Evolutionary conservation across 2,797 vertebrate species (phyloP), one percentile per base, ranked within the genome.

Genomic region (Xenops minutus): DNA sequence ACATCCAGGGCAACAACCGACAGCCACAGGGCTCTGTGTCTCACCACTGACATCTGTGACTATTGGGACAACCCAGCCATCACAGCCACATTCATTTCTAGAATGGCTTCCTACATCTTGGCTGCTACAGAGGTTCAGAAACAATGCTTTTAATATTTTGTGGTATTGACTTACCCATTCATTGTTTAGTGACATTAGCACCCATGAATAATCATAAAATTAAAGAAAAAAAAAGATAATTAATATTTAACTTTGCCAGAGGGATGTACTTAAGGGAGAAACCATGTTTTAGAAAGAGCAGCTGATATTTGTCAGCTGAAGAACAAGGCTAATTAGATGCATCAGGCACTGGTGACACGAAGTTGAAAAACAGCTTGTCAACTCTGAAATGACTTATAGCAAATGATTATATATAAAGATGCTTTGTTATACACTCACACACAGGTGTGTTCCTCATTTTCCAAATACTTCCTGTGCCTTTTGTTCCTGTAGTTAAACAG

Each of bases 201-300:
- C 72, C 96, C 93, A 75, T 68, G 89, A 97, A 97, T 96, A 97
- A 97, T 96, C 96, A 94, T 86, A 78, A 96, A 94, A 96, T 46
- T 17, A 23, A 32, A 19, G 78, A 96, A 93, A 96, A 89, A 95
- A 84, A 96, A 94, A 86, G 90, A 94, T 97, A 94, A 97, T 97
- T 97, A 96, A 96, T 96, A 97, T 96, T 98, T 97, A 97, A 97
- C 96, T 96, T 97, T 97, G 96, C 97, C 97, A 96, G 95, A 95
- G 93, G 95, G 96, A 97, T 91, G 94, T 96, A 94, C 96, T 97
- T 95, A 88, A 97, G 93, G 94, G 96, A 96, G 73, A 91, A 94
- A 52, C 74, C 78, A 34, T 79, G 93, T 93, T 96, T 94, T 91
- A 92, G 96, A 94, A 95, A 79, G 62, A 97, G 92, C 93, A 96